Evolutionary conservation across 1,140 invertebrate genomes (phyloP), one percentile per base, ranked within the genome.

Genomic region (Varroa destructor): DNA sequence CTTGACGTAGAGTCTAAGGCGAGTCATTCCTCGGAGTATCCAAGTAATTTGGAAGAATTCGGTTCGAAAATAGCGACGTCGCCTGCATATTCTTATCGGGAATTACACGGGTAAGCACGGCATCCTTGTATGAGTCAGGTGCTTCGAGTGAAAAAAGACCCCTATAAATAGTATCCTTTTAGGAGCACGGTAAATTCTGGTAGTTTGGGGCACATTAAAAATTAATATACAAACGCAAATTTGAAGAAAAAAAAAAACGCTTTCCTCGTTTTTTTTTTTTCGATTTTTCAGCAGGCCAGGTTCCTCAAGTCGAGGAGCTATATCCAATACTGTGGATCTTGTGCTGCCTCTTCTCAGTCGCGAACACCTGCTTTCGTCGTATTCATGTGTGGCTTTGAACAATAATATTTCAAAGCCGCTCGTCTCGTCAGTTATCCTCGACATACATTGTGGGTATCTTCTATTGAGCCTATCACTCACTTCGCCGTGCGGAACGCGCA

Each of bases 371-470:
- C 86, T 88, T 76, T 86, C 89, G 0, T 84, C 88, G 74, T 83
- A 93, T 25, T 89, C 88, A 6, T 94, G 91, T 80, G 85, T 87
- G 76, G 89, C 89, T 1, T 85, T 84, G 43, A 93, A 92, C 80
- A 91, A 91, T 78, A 86, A 89, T 73, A 81, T 85, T 75, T 88
- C 88, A 12, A 82, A 84, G 55, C 86, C 88, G 55, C 80, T 90
- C n/a, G 86, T 87, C 61, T 84, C 87, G 14, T 87, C 87, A 36
- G 87, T 93, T 40, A 87, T 87, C 76, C 83, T 94, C 72, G 89
- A 93, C 80, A 91, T 94, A 88, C 89, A 89, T 78, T 87, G 89
- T 91, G 83, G 88, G 88, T 88, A 79, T 10, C 70, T 73, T 1
- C 37, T n/a, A 40, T 46, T 40, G 40, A 36, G 40, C 3, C 25